Conservation (phyloP, 2,888 invertebrate species). For the Caenorhabditis japonica region DNA sequence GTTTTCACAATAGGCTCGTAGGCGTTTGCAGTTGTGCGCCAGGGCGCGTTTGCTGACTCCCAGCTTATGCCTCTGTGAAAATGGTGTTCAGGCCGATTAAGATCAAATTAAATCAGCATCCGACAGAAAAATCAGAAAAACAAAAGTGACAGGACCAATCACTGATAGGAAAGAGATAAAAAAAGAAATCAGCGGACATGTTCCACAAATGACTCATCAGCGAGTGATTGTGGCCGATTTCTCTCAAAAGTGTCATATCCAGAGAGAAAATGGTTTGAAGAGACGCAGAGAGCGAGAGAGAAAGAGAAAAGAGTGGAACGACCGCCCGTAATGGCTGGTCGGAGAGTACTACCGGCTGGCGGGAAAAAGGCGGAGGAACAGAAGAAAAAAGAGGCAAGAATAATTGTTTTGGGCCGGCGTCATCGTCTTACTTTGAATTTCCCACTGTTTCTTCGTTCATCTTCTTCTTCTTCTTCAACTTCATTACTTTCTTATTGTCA, state of each 20-base stretch:
- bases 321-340: constrained; percentile 42
- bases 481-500: neutral
- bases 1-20: too few species aligned
- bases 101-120: too few species aligned
- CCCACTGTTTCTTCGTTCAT: constrained; percentile 1
- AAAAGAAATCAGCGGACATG: too few species aligned
- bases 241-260: constrained; percentile 1
- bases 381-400: constrained; percentile 24
- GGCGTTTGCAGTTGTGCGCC: too few species aligned
- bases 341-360: constrained; percentile 9
- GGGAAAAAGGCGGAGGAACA: too few species aligned
- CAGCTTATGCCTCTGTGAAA: too few species aligned
- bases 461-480: neutral
- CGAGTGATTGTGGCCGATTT: constrained; percentile 11
- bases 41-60: too few species aligned
- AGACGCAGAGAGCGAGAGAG: constrained; percentile 19
- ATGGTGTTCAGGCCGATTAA: too few species aligned
- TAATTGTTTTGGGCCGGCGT: constrained; percentile 42
- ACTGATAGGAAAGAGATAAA: too few species aligned
- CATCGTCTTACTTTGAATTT: too few species aligned
- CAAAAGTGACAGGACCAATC: too few species aligned
- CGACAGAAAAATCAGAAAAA: too few species aligned
- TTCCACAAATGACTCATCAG: constrained; percentile 20
- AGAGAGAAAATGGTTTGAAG: neutral
- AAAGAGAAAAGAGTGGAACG: constrained; percentile 27